Evolutionary conservation across 2,888 invertebrate genomes (phyloP).

Genomic region (Myopa tessellatipennis): DNA sequence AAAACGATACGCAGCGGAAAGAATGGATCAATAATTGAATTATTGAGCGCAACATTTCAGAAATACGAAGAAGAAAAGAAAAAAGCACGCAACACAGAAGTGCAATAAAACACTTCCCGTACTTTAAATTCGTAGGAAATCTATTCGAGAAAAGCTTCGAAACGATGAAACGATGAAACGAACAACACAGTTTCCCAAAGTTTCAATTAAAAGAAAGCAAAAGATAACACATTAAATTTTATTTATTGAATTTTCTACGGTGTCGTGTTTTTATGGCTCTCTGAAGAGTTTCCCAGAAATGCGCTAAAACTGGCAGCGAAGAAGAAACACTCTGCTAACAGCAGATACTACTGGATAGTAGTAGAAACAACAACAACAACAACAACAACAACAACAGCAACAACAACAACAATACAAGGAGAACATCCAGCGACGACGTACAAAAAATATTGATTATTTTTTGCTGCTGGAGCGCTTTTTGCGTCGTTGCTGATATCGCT

Average conservation of each 20-base stretch:
- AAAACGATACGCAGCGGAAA: no score
- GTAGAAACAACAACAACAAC: slow-evolving; percentile 24
- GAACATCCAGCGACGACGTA: neutral
- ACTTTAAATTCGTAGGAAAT: no score
- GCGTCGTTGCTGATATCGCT: neutral
- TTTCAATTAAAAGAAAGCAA: slow-evolving; percentile 9
- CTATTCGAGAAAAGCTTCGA: no score
- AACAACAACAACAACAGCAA: slow-evolving; percentile 3
- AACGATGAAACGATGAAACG: no score
- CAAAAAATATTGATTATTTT: slow-evolving; percentile 15
- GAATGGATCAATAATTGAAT: no score
- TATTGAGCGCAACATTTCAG: no score
- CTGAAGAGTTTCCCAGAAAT: slow-evolving; percentile 1
- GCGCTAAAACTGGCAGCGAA: neutral
- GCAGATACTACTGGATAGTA: neutral
- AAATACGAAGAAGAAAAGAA: no score
- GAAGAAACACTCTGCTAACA: neutral
- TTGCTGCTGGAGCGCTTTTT: slow-evolving; percentile 11
- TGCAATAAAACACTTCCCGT: no score
- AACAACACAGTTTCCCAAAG: no score
- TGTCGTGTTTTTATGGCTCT: slow-evolving; percentile 2
- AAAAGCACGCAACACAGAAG: no score
- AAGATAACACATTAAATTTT: neutral
- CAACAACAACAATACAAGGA: slow-evolving; percentile 17
- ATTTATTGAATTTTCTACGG: neutral